phyloP scores from a whole-genome alignment of 1,140 invertebrate genomes.

The Melanaphis sacchari region DNA sequence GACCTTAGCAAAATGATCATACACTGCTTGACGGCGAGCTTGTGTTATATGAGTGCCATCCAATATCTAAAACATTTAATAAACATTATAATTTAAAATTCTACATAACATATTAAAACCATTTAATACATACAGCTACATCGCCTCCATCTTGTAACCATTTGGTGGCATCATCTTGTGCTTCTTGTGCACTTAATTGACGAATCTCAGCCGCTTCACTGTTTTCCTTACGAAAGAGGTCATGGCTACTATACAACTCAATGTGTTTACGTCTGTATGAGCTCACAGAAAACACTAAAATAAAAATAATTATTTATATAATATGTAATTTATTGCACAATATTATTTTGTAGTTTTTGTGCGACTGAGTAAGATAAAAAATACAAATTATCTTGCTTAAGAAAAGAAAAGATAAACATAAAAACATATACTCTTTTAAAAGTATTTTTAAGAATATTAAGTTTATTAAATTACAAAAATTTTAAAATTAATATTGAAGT shows the following conservation, averaged over 20 bases:
- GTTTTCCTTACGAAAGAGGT: constrained; percentile 87
- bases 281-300: constrained; percentile 85
- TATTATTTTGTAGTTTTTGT: not conserved
- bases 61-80: constrained; percentile 72
- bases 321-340: not conserved
- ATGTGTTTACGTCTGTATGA: constrained; percentile 82
- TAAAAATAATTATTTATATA: constrained; percentile 47
- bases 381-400: not conserved
- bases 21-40: constrained; percentile 78
- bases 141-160: constrained; percentile 80
- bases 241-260: constrained; percentile 79
- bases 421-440: not conserved
- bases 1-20: constrained; percentile 75
- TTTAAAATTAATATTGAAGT: not conserved
- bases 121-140: constrained; percentile 75
- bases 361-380: too few species aligned
- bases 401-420: not conserved
- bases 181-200: constrained; percentile 80
- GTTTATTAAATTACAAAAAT: not conserved
- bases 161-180: constrained; percentile 80
- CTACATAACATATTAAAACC: not conserved
- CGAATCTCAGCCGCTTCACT: constrained; percentile 79
- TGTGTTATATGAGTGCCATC: constrained; percentile 92
- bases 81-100: constrained; percentile 22
- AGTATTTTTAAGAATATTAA: not conserved